Base-by-base conservation (phyloP, 2,113 vertebrate species). In the Orthonyx spaldingii region DNA sequence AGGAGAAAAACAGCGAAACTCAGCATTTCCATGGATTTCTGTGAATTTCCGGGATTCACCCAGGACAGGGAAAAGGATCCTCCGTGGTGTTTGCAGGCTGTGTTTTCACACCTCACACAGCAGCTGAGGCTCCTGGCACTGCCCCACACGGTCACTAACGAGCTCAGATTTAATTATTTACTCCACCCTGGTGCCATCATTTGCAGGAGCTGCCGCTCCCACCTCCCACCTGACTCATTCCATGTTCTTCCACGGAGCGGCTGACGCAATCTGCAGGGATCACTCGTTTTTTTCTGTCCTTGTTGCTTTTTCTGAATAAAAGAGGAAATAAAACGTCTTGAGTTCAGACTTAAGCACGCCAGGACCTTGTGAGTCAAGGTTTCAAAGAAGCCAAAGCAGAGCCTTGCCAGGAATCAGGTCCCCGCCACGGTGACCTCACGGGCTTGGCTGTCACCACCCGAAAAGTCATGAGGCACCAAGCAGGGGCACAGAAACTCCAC, bases 341-440 rank as follows among this genome's bases (percentile, higher is more conserved):
- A 39, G 66, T 81, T 71, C 7, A 35, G 52, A 8, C 16, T 44
- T 33, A 5, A 10, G 15, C 1, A 4, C 0, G 0, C 10, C 50
- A 70, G 65, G 21, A 46, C 4, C 7, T 50, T 6, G 12, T 94
- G 96, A 94, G 74, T 92, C 87, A 95, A 23, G 28, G 57, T 80
- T 94, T 79, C 66, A 37, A 41, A 74, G 82, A 70, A 85, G 64
- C 14, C 33, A 17, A 71, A 72, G 33, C 4, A 18, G 30, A 56
- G 5, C 28, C 24, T 33, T 74, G 55, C 68, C 81, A 60, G 90
- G 92, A 93, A 81, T 5, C 17, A 7, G 37, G 47, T 74, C 37
- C 49, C 11, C 80, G 50, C 60, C 82, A 49, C 9, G 17, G 41
- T 26, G 35, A 77, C 46, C 3, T 69, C 60, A 33, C 4, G 9